These are phyloP conservation scores for Carcharodon carcharias DNA, from an alignment of 2,797 vertebrate species.

Conservation along the genomic window DNA sequence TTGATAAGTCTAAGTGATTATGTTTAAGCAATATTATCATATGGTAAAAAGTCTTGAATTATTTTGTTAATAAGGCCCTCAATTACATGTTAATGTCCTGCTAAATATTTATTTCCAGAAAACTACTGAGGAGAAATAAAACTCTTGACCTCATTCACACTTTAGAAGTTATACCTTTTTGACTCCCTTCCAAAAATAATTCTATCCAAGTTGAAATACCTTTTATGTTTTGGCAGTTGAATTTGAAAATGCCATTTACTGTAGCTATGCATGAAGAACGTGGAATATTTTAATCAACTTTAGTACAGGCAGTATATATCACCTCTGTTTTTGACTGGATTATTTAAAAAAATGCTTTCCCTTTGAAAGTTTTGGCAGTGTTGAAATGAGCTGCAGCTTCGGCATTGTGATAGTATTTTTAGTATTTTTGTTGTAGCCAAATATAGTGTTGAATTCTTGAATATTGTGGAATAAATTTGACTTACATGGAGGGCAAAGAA, in stretches of 20 bases:
- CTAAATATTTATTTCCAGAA: background rate
- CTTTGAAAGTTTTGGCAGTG: background rate
- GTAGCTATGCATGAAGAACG: background rate
- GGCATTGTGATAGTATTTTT: background rate
- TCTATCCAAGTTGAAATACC: background rate
- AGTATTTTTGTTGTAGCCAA: background rate
- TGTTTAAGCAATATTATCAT: background rate
- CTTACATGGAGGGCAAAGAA: background rate
- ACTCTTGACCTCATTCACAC: background rate
- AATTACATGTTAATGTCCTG: background rate
- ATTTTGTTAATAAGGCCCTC: no score
- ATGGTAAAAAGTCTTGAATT: background rate
- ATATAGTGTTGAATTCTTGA: background rate
- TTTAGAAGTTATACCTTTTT: background rate
- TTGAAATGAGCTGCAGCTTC: background rate
- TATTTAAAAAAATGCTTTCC: background rate
- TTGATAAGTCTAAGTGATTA: background rate
- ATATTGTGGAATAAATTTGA: background rate
- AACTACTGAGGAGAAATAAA: background rate
- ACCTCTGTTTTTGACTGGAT: background rate
- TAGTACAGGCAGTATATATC: background rate
- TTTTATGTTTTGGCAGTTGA: slow-evolving; percentile 8
- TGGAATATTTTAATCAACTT: background rate
- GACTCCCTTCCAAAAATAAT: background rate
- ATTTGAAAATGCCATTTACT: background rate